Conservation (phyloP, 2,888 invertebrate species). For the Craniophora ligustri region DNA sequence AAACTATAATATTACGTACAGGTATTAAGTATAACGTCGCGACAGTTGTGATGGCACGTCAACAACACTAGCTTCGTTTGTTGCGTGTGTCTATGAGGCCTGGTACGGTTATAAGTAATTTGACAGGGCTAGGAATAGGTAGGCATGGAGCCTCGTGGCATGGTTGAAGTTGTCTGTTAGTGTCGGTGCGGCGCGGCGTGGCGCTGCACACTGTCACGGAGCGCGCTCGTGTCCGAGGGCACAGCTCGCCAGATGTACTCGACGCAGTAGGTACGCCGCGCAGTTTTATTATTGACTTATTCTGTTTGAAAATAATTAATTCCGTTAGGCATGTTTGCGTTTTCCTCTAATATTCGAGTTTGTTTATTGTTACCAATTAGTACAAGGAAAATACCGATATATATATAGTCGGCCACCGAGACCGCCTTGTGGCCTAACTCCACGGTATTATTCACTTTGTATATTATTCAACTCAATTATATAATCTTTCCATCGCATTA, state of each 20-base stretch:
- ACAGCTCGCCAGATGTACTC: slow-evolving; percentile 1
- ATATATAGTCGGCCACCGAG: slow-evolving; percentile 24
- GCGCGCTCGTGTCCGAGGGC: neutral
- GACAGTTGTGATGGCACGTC: slow-evolving; percentile 17
- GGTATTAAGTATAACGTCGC: no score
- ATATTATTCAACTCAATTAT: no score
- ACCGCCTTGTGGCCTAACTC: slow-evolving; percentile 25
- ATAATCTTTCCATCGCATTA: no score
- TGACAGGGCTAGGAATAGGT: no score
- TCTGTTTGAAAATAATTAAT: slow-evolving; percentile 56
- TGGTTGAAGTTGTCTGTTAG: slow-evolving; percentile 25
- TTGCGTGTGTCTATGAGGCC: neutral
- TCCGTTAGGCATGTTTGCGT: slow-evolving; percentile 54
- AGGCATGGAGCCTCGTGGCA: no score
- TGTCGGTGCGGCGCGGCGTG: slow-evolving; percentile 29
- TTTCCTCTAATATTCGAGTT: slow-evolving; percentile 61
- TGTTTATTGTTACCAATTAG: slow-evolving; percentile 64
- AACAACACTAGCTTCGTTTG: slow-evolving; percentile 7
- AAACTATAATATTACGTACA: slow-evolving; percentile 15
- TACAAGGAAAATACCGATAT: slow-evolving; percentile 60
- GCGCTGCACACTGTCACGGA: no score
- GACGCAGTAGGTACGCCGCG: slow-evolving; percentile 15
- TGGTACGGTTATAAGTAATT: no score
- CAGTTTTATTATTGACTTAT: slow-evolving; percentile 51
- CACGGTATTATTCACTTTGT: no score